Evolutionary conservation across 2,888 invertebrate species (phyloP).

Genomic region (Bedellia somnulentella): DNA sequence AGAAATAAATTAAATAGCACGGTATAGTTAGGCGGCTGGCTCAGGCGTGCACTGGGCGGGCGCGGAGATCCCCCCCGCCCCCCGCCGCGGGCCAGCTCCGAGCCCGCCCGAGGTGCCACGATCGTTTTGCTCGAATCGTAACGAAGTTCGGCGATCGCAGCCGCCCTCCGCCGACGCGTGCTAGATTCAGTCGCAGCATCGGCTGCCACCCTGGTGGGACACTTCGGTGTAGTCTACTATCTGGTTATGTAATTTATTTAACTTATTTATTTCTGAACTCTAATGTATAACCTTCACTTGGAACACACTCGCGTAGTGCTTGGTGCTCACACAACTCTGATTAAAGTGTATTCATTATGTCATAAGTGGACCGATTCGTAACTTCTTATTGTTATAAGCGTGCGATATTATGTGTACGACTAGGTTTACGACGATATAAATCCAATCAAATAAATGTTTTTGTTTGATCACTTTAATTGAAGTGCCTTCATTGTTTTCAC

Average conservation of each 20-base stretch:
- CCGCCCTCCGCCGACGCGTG: conserved; percentile 52
- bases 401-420: conserved; percentile 48
- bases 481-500: conserved; percentile 14
- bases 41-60: conserved; percentile 32
- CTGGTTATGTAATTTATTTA: conserved; percentile 56
- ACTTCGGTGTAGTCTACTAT: conserved; percentile 37
- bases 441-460: conserved; percentile 42
- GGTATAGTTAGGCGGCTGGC: conserved; percentile 28
- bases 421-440: conserved; percentile 37
- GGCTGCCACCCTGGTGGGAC: conserved; percentile 52
- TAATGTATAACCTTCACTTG: conserved; percentile 21
- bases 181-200: conserved; percentile 52
- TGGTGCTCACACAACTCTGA: conserved; percentile 9
- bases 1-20: conserved; percentile 36
- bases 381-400: conserved; percentile 15
- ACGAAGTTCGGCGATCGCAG: conserved; percentile 54
- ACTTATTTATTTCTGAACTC: conserved; percentile 53
- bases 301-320: conserved; percentile 13
- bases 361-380: conserved; percentile 15
- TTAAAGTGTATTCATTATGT: too few relatives aligned
- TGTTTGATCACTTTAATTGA: conserved; percentile 25
- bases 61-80: conserved; percentile 27
- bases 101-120: conserved; percentile 47
- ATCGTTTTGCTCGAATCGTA: conserved; percentile 51
- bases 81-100: conserved; percentile 56